Evolutionary conservation across 2,113 vertebrate species (phyloP).

Genomic region (Odontesthes bonariensis): DNA sequence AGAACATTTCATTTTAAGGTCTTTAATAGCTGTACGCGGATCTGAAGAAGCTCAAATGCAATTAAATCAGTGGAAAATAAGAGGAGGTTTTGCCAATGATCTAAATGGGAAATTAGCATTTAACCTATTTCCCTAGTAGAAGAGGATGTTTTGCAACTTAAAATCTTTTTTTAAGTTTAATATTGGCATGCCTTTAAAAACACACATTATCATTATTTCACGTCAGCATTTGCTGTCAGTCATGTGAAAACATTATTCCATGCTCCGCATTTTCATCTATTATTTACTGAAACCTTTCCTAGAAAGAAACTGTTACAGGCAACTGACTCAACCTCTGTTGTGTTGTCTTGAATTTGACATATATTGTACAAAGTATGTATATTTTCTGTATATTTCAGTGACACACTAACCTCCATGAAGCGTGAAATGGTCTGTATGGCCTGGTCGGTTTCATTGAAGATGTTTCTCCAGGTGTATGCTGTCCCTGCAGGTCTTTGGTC

Average conservation of each 20-base stretch:
- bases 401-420: conserved; percentile 94
- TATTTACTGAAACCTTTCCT: not conserved
- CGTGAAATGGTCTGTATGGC: conserved; percentile 92
- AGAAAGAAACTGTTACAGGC: not conserved
- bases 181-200: not conserved
- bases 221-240: not conserved
- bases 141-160: not conserved
- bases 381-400: not conserved
- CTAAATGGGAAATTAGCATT: conserved; percentile 20
- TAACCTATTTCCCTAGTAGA: conserved; percentile 1
- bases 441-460: conserved; percentile 92
- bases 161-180: too few relatives aligned
- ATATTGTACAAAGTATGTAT: too few relatives aligned
- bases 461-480: conserved; percentile 90
- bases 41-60: conserved; percentile 4
- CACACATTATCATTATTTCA: too few relatives aligned
- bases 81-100: not conserved
- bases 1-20: conserved; percentile 50
- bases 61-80: conserved; percentile 2
- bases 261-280: not conserved
- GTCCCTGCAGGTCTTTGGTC: conserved; percentile 78
- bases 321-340: not conserved
- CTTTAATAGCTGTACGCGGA: not conserved
- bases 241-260: not conserved
- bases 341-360: not conserved